These are phyloP conservation scores for Hipparchia semele DNA, from an alignment of 2,888 invertebrate species.

Conservation along the genomic window DNA sequence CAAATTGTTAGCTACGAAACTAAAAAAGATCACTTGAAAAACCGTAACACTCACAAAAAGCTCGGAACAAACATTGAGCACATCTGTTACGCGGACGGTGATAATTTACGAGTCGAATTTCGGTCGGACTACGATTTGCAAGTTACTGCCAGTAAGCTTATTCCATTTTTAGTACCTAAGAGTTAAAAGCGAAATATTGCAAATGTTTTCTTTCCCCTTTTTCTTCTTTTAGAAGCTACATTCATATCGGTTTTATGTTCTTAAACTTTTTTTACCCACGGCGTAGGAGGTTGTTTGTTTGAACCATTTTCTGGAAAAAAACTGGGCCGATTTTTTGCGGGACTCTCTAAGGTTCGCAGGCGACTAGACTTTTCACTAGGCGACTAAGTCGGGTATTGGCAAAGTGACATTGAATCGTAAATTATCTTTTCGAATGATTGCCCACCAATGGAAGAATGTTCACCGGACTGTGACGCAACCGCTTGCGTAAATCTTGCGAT, in stretches of 20 bases:
- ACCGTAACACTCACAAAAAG: constrained; percentile 42
- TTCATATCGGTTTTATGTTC: neutral
- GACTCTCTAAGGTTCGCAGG: too few relatives aligned
- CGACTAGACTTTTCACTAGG: too few relatives aligned
- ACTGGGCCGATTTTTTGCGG: too few relatives aligned
- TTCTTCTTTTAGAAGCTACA: neutral
- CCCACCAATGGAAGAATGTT: constrained; percentile 10
- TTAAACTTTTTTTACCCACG: neutral
- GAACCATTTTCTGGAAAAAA: too few relatives aligned
- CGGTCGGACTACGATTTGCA: constrained; percentile 42
- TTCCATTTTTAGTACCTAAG: constrained; percentile 18
- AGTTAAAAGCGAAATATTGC: constrained; percentile 16
- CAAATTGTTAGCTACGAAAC: constrained; percentile 15
- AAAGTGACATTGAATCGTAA: neutral
- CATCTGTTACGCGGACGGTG: constrained; percentile 53
- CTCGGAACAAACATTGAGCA: constrained; percentile 54
- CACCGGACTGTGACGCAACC: constrained; percentile 10
- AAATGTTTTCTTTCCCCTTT: neutral
- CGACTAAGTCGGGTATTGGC: too few relatives aligned
- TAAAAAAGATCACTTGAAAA: constrained; percentile 32
- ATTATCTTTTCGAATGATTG: constrained; percentile 7
- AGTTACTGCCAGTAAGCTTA: constrained; percentile 32
- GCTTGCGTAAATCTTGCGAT: constrained; percentile 27
- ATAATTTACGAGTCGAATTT: constrained; percentile 55
- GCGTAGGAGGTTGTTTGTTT: too few relatives aligned